Evolutionary conservation across 2,888 invertebrate species (phyloP), one percentile per base, ranked within the genome.

Genomic region (Petrophora chlorosata): DNA sequence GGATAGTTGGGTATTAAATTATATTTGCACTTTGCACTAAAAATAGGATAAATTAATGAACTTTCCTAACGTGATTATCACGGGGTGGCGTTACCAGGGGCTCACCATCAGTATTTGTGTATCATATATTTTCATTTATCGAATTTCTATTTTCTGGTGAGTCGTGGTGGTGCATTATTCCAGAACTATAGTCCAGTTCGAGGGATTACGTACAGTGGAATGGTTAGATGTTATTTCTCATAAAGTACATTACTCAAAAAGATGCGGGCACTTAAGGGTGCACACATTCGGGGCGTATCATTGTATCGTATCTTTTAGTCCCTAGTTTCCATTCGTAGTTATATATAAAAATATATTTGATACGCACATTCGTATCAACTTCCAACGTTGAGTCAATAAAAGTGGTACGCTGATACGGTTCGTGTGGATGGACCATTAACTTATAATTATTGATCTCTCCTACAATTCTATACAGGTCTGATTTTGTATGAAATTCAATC

Each of bases 1-100:
- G 67, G 55, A 70, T 75, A 75, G 70, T 76, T 71, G 71, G 64
- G 68, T 75, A 75, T 63, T 67, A 61, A 68, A 72, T 62, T 63
- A 69, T 70, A 72, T 67, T 58, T 65, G 76, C 79, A 80, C 78
- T 63, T 70, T 73, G 76, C 81, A 82, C 80, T 74, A 64, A 63
- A 26, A 60, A 67, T 77, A 82, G 73, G 61, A 63, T 77, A 79
- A 73, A 71, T 67, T 57, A 58, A 65, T 60, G 35, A 66, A 63
- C 54, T 59, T 59, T 64, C 60, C 36, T 59, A 50, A 60, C 54
- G 56, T 59, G 40, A 56, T 60, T 61, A 15, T 30, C 47, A 30
- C 35, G 47, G 41, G 39, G 33, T 41, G 38, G 16, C 39, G 35
- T 63, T 65, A 65, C 68, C 61, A 63, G 54, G 59, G 46, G 59